A percentile compares a stretch with the other conserved stretches of the same genome.
Conservation (phyloP, 2,888 invertebrate species). For the Spialia ferax region DNA sequence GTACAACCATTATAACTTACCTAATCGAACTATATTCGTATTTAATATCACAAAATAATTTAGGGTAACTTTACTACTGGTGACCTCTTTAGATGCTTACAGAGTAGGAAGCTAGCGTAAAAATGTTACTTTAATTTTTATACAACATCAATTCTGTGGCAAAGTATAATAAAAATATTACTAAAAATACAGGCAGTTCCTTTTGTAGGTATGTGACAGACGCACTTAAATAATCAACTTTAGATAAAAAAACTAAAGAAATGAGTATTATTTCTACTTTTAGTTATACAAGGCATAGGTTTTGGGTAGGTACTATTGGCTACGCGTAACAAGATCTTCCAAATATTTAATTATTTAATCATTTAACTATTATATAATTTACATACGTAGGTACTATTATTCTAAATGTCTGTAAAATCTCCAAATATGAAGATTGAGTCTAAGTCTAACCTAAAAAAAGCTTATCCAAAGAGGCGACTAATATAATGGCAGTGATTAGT, state of each 20-base stretch:
- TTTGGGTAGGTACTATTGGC: background rate
- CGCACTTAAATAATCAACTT: no score
- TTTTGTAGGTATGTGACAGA: background rate
- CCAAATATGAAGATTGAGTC: constrained; percentile 14
- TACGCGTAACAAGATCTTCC: background rate
- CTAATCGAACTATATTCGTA: constrained; percentile 36
- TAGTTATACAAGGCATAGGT: no score
- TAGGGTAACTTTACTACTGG: constrained; percentile 72
- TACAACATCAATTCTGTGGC: constrained; percentile 9
- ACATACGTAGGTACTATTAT: background rate
- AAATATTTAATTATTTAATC: background rate
- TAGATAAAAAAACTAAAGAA: no score
- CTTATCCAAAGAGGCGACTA: constrained; percentile 76
- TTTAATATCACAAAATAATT: constrained; percentile 83
- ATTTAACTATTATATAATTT: background rate
- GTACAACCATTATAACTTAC: constrained; percentile 38
- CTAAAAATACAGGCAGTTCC: background rate
- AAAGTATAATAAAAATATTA: constrained; percentile 42
- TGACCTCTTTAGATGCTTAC: constrained; percentile 65
- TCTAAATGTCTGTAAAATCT: constrained; percentile 12
- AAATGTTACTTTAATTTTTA: background rate
- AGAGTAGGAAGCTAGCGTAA: constrained; percentile 27
- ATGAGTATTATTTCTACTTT: no score
- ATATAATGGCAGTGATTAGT: constrained; percentile 78
- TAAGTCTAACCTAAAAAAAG: constrained; percentile 30